Evolutionary conservation across 2,113 vertebrate species (phyloP).

Genomic region (Dermatemys mawii): DNA sequence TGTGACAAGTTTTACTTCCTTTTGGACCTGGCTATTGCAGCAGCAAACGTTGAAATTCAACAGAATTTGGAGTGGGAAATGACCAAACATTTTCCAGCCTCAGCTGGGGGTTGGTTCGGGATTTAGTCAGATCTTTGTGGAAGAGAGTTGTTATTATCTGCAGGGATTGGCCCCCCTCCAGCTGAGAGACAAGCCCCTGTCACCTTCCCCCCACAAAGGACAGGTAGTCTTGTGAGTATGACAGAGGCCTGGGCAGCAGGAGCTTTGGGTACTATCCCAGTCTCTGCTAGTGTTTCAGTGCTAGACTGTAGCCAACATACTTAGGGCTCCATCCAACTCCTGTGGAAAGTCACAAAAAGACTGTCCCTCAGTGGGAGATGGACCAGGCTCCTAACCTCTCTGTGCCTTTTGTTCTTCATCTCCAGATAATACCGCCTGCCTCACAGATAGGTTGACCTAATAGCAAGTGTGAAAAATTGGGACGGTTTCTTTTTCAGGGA

Average conservation of each 20-base stretch:
- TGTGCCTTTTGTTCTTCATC: slow-evolving; percentile 26
- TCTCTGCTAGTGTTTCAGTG: neutral
- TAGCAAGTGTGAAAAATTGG: neutral
- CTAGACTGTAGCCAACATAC: neutral
- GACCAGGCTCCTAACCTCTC: neutral
- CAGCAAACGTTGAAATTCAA: neutral
- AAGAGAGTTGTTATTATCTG: neutral
- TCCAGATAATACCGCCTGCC: neutral
- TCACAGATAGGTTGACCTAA: neutral
- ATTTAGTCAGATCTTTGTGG: neutral
- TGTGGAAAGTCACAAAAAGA: neutral
- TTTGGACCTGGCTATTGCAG: neutral
- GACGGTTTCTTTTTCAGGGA: neutral
- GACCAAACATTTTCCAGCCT: neutral
- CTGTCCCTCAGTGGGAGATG: neutral
- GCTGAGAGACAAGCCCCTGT: neutral
- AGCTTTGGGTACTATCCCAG: neutral
- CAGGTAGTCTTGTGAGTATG: neutral
- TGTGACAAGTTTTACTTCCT: neutral
- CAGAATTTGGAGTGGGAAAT: neutral
- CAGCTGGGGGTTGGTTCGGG: neutral
- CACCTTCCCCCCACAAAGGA: neutral
- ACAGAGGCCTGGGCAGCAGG: neutral
- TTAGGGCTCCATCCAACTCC: neutral
- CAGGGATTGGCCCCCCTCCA: neutral